Conservation (phyloP, 1,140 invertebrate species). For the Drosophila miranda region DNA sequence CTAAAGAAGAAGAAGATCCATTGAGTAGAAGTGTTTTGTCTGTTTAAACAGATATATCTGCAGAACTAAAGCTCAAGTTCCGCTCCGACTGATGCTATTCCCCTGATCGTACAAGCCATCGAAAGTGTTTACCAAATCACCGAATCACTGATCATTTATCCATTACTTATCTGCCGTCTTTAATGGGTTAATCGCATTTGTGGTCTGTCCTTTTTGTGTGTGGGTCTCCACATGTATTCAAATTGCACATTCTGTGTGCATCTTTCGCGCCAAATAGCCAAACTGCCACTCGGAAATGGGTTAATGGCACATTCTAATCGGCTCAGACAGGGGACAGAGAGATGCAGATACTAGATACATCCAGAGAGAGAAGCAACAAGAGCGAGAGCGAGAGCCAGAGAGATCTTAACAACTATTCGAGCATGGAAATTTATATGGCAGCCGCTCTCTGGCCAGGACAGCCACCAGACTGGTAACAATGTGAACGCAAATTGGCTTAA, state of each 20-base stretch:
- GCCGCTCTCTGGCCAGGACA: constrained; percentile 32
- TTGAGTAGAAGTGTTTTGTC: no score
- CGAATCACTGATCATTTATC: no score
- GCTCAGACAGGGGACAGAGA: constrained; percentile 27
- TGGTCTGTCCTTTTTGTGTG: constrained; percentile 33
- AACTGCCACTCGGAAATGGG: constrained; percentile 55
- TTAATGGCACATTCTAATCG: constrained; percentile 76
- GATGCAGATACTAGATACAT: constrained; percentile 17
- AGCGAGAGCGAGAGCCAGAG: constrained; percentile 6
- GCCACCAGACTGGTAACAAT: constrained; percentile 45
- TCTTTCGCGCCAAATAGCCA: constrained; percentile 35
- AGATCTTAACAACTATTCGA: constrained; percentile 53
- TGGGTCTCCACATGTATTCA: constrained; percentile 9
- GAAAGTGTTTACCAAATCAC: no score
- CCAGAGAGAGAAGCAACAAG: background rate
- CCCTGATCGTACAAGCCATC: no score
- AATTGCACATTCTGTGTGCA: constrained; percentile 46
- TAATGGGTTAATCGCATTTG: constrained; percentile 41
- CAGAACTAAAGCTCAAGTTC: no score
- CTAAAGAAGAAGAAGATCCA: no score
- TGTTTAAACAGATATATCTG: no score
- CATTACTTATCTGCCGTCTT: constrained; percentile 21
- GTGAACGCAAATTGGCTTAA: constrained; percentile 73
- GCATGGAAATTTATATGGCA: constrained; percentile 74
- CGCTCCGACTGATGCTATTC: no score